Evolutionary conservation across 2,113 vertebrate species (phyloP).

Genomic region (Ciconia stormi): DNA sequence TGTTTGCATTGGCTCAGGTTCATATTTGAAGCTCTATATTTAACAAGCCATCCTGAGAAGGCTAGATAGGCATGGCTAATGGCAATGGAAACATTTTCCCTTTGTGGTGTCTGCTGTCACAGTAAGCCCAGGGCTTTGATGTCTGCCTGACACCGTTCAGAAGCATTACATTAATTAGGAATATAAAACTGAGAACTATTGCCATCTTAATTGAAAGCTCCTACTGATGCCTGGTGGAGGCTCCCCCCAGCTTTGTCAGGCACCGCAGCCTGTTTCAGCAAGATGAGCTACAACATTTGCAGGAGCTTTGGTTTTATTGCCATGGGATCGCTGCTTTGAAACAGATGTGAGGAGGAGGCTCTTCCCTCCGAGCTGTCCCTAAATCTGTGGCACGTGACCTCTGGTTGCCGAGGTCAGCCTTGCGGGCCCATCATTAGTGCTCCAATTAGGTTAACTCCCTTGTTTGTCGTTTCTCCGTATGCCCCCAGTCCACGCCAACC

Average conservation of each 20-base stretch:
- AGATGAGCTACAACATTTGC: background rate
- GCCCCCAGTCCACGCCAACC: fast-evolving
- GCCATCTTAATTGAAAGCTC: background rate
- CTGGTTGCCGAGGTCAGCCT: background rate
- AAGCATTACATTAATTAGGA: background rate
- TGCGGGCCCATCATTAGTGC: background rate
- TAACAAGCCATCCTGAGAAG: background rate
- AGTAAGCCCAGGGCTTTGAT: background rate
- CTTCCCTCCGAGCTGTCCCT: background rate
- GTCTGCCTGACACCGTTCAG: background rate
- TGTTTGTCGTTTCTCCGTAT: fast-evolving
- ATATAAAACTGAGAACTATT: background rate
- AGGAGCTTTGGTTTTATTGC: background rate
- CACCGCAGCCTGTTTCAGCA: background rate
- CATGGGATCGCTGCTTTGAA: background rate
- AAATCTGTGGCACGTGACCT: fast-evolving
- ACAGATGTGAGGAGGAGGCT: background rate
- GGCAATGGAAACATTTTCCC: background rate
- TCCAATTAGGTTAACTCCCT: background rate
- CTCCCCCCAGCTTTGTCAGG: background rate
- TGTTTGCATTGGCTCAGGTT: background rate
- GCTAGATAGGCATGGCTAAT: background rate
- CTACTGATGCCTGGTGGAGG: background rate
- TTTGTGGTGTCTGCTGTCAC: background rate
- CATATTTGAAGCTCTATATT: background rate